Evolutionary conservation across 2,113 vertebrate species (phyloP).

Genomic region (Riparia riparia): DNA sequence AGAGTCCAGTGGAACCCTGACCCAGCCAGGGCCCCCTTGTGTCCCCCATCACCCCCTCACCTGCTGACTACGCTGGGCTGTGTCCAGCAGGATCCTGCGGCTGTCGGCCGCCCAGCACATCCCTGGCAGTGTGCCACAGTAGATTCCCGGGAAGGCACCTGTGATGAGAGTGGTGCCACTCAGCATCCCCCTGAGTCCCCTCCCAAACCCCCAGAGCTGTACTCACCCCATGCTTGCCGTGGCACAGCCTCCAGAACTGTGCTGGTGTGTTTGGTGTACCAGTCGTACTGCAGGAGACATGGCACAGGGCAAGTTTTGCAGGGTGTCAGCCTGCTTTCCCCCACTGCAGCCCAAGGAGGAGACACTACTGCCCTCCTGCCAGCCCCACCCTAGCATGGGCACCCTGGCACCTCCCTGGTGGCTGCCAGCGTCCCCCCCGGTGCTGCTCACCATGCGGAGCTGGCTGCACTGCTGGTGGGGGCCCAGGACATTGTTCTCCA

Average conservation of each 20-base stretch:
- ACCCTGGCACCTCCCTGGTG: background rate
- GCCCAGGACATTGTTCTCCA: constrained; percentile 1
- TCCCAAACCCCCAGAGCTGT: background rate
- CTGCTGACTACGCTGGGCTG: constrained; percentile 48
- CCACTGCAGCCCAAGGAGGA: background rate
- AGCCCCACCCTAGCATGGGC: rapidly evolving
- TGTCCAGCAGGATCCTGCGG: constrained; percentile 76
- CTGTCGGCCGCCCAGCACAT: constrained; percentile 84
- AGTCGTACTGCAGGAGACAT: background rate
- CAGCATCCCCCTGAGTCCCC: background rate
- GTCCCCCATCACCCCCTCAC: background rate
- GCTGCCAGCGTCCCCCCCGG: rapidly evolving
- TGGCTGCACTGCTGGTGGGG: constrained; percentile 63
- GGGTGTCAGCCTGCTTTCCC: background rate
- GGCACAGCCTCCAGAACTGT: constrained; percentile 12
- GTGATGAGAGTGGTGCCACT: background rate
- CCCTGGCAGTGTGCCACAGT: constrained; percentile 25
- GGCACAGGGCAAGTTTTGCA: background rate
- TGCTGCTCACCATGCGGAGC: constrained; percentile 35
- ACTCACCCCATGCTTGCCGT: constrained; percentile 22
- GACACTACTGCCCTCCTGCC: background rate
- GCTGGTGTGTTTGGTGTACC: constrained; percentile 37
- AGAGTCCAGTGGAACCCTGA: background rate
- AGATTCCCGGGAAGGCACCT: constrained; percentile 55
- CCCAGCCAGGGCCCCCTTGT: rapidly evolving